Evolutionary conservation across 2,797 vertebrate species (phyloP).

Genomic region (Hylomyscus alleni): DNA sequence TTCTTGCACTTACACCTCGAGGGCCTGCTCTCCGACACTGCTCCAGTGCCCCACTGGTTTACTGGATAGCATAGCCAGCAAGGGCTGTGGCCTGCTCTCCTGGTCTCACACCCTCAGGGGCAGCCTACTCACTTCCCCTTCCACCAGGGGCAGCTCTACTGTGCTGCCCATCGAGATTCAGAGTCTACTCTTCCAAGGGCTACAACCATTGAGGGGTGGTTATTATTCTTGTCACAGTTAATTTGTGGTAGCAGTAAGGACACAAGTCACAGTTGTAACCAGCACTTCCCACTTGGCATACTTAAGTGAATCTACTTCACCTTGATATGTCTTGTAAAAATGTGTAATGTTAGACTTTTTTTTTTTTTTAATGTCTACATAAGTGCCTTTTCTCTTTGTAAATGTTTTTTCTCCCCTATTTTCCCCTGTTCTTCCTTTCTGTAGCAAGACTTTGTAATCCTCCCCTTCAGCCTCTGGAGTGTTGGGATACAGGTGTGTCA

Average conservation of each 20-base stretch:
- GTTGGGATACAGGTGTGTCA: background rate
- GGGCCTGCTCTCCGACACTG: background rate
- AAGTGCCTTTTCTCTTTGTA: slow-evolving; percentile 17
- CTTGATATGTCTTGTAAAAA: slow-evolving; percentile 30
- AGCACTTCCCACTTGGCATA: background rate
- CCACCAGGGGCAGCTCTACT: background rate
- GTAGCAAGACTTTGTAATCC: background rate
- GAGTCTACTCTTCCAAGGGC: background rate
- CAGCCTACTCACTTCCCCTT: background rate
- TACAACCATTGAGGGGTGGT: background rate
- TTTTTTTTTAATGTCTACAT: background rate
- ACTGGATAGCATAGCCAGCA: background rate
- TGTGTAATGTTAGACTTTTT: slow-evolving; percentile 5
- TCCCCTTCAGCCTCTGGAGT: background rate
- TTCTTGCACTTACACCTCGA: background rate
- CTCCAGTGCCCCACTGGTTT: background rate
- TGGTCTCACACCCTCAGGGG: background rate
- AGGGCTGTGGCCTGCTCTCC: background rate
- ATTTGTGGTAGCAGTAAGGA: background rate
- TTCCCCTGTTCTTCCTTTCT: background rate
- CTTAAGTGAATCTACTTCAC: background rate
- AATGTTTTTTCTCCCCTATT: background rate
- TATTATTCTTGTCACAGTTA: slow-evolving; percentile 15
- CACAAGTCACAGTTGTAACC: background rate
- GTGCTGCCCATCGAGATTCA: background rate